Conservation (phyloP, 2,113 vertebrate species). For the Boulengeromyrus knoepffleri region DNA sequence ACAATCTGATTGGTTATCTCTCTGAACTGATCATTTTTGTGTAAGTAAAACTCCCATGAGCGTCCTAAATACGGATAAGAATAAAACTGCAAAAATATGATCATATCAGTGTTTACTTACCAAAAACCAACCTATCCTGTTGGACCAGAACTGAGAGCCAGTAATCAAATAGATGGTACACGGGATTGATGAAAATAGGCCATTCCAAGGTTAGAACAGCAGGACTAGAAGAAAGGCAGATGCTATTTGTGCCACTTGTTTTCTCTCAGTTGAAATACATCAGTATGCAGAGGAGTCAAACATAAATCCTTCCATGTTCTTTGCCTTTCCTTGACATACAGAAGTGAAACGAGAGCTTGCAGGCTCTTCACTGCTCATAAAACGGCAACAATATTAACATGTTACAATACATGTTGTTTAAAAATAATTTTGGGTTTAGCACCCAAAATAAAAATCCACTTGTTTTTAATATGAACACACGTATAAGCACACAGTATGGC, state of each 20-base stretch:
- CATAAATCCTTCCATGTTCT: neutral
- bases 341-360: neutral
- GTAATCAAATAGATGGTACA: neutral
- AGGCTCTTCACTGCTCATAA: neutral
- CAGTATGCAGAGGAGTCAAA: neutral
- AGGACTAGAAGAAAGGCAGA: neutral
- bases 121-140: neutral
- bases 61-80: neutral
- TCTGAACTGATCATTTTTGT: too few relatives aligned
- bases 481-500: neutral
- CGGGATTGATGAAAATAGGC: neutral
- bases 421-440: neutral
- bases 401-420: neutral
- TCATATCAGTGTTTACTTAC: neutral
- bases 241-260: neutral
- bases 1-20: too few relatives aligned
- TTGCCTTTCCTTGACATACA: neutral
- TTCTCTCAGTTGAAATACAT: neutral
- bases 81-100: neutral
- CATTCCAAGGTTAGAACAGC: neutral
- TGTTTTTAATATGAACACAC: neutral
- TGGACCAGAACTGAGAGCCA: neutral
- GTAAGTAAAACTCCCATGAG: neutral
- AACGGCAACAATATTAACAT: neutral
- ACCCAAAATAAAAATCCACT: neutral